Evolutionary conservation across 2,797 vertebrate species (phyloP).

Genomic region (Lacerta agilis): DNA sequence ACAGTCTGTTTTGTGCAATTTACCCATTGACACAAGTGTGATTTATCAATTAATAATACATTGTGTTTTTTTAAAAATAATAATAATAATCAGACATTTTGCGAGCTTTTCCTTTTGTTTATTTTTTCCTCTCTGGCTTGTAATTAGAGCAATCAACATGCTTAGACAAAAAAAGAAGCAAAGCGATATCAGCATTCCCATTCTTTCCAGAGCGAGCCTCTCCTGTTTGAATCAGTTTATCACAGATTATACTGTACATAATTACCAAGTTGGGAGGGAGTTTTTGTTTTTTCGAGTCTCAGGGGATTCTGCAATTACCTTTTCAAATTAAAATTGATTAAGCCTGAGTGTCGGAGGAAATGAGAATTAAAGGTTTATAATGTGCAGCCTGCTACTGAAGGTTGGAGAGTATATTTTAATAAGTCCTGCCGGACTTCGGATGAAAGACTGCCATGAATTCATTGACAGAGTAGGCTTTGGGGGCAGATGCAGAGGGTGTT

Average conservation of each 20-base stretch:
- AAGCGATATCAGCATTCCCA: constrained; percentile 34
- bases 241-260: constrained; percentile 39
- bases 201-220: constrained; percentile 32
- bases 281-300: constrained; percentile 37
- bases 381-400: constrained; percentile 11
- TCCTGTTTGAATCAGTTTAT: constrained; percentile 50
- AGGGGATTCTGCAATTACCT: constrained; percentile 44
- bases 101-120: constrained; percentile 50
- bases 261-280: constrained; percentile 45
- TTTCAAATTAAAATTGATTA: constrained; percentile 58
- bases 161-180: constrained; percentile 29
- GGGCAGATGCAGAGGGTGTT: constrained; percentile 6
- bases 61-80: not conserved
- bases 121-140: constrained; percentile 19
- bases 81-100: not conserved
- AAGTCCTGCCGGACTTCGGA: not conserved
- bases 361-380: constrained; percentile 40
- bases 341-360: constrained; percentile 35
- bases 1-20: not conserved
- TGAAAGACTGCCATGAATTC: constrained; percentile 29
- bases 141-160: constrained; percentile 14
- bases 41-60: not conserved
- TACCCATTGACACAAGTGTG: not conserved
- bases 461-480: constrained; percentile 20
- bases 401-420: constrained; percentile 16